Evolutionary conservation across 2,797 vertebrate genomes (phyloP).

Genomic region (Meriones psammophilus): DNA sequence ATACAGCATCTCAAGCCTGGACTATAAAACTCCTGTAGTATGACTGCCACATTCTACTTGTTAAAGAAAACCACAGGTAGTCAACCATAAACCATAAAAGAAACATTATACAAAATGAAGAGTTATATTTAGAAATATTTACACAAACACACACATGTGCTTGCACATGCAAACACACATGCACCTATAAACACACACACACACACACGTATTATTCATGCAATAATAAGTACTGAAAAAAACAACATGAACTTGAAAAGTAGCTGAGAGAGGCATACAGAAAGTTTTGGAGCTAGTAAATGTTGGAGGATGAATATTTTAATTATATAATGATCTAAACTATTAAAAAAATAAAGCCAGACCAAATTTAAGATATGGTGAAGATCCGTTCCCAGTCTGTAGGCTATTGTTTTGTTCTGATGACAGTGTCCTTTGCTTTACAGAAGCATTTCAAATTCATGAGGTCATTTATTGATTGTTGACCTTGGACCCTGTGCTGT

Average conservation of each 20-base stretch:
- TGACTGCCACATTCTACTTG: background rate
- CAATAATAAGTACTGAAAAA: no score
- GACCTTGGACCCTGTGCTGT: no score
- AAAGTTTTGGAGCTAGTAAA: no score
- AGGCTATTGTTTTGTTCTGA: no score
- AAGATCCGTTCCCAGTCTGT: no score
- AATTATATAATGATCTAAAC: background rate
- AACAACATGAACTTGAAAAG: no score
- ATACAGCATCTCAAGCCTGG: accelerated
- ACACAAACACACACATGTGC: no score
- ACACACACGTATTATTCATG: background rate
- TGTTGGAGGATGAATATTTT: background rate
- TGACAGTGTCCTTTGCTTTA: no score
- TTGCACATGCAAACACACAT: no score
- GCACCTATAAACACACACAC: background rate
- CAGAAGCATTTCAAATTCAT: no score
- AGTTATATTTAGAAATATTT: background rate
- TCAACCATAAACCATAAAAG: background rate
- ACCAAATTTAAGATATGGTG: background rate
- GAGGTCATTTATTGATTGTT: no score
- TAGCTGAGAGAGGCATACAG: no score
- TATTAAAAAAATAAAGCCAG: background rate
- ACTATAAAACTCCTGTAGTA: background rate
- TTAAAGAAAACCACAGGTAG: background rate
- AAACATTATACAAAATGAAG: background rate